Conservation (phyloP, 2,888 invertebrate species). For the Aproaerema taeniolella region DNA sequence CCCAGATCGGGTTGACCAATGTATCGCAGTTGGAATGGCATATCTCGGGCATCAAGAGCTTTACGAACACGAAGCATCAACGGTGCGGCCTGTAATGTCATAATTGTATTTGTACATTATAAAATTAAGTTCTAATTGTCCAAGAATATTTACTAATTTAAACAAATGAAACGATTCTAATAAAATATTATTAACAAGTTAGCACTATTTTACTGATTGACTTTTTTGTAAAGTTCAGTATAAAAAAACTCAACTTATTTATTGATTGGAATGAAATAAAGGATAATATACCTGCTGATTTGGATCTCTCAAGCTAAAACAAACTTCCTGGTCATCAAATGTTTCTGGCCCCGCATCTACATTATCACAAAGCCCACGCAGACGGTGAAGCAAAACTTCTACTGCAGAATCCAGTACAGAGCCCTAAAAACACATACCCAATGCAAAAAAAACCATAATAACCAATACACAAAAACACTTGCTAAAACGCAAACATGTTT, state of each 20-base stretch:
- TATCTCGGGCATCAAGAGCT: constrained; percentile 88
- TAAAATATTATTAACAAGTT: no score
- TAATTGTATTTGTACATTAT: no score
- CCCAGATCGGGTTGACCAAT: constrained; percentile 94
- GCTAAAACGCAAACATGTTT: no score
- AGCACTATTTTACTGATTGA: no score
- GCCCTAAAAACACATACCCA: constrained; percentile 80
- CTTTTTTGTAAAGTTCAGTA: no score
- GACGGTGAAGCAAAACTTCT: constrained; percentile 91
- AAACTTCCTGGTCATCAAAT: constrained; percentile 96
- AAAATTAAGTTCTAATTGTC: no score
- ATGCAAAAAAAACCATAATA: neutral
- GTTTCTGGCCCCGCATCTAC: constrained; percentile 93
- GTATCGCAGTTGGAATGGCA: constrained; percentile 94
- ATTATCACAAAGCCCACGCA: constrained; percentile 95
- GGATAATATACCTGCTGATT: constrained; percentile 74
- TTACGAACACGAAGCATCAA: constrained; percentile 89
- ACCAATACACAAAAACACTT: constrained; percentile 3
- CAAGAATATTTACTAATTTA: no score
- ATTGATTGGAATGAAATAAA: no score
- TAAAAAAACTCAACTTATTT: no score
- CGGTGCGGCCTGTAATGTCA: constrained; percentile 77
- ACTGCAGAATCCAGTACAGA: constrained; percentile 95
- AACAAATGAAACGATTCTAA: no score
- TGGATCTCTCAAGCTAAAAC: constrained; percentile 86